Evolutionary conservation across 2,888 invertebrate genomes (phyloP).

Genomic region (Anagyrus pseudococci): DNA sequence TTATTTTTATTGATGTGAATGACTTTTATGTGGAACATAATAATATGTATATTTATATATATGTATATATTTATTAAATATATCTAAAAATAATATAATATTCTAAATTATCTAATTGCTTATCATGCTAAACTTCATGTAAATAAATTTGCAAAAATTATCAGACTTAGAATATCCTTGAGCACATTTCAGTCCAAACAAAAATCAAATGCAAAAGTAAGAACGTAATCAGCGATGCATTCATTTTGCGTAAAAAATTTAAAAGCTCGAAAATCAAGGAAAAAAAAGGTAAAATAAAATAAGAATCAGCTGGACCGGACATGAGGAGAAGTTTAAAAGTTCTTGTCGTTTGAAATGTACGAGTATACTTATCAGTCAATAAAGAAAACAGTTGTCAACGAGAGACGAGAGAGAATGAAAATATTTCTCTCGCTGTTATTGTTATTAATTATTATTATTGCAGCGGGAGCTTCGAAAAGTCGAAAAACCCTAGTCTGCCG

Average conservation of each 20-base stretch:
- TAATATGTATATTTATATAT: slow-evolving; percentile 10
- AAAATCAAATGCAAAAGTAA: background rate
- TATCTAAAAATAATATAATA: slow-evolving; percentile 27
- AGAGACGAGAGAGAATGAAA: background rate
- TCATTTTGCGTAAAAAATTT: background rate
- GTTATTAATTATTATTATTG: background rate
- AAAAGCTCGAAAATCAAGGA: background rate
- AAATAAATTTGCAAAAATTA: slow-evolving; percentile 17
- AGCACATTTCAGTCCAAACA: background rate
- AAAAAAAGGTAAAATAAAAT: background rate
- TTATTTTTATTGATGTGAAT: background rate
- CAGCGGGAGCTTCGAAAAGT: background rate
- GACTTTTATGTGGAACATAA: slow-evolving; percentile 1
- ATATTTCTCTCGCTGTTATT: background rate
- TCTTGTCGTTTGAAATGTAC: too few species aligned
- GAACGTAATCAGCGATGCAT: background rate
- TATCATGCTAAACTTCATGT: slow-evolving; percentile 31
- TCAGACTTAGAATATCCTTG: slow-evolving; percentile 37
- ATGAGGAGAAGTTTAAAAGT: too few species aligned
- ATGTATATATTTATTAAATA: slow-evolving; percentile 13
- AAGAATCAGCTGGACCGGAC: background rate
- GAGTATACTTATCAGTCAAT: too few species aligned
- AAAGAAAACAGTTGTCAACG: too few species aligned
- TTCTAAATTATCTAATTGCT: slow-evolving; percentile 29
- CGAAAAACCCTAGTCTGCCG: background rate